Evolutionary conservation across 1,140 invertebrate species (phyloP).

Genomic region (Calycopis cecrops): DNA sequence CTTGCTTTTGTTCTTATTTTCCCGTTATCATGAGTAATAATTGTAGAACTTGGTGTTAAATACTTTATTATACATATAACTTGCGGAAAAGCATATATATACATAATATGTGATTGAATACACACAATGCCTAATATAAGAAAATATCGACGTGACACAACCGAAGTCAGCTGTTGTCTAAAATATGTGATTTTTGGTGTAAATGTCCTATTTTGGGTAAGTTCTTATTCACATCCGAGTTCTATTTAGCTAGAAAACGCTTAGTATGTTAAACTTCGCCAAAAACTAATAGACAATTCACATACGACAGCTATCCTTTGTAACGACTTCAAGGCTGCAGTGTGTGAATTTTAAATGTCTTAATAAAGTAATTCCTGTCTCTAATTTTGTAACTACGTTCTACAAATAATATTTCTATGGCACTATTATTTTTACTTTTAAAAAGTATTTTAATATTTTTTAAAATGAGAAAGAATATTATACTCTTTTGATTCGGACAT

Average conservation of each 20-base stretch:
- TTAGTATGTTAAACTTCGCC: too few relatives aligned
- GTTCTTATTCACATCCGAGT: constrained; percentile 39
- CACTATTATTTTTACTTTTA: too few relatives aligned
- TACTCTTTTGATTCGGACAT: too few relatives aligned
- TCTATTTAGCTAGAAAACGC: too few relatives aligned
- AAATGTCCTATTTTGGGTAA: constrained; percentile 98
- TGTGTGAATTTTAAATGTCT: too few relatives aligned
- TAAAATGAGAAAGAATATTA: too few relatives aligned
- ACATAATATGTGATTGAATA: constrained; percentile 21
- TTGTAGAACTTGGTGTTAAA: not conserved
- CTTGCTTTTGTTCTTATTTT: constrained; percentile 10
- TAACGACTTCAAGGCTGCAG: constrained; percentile 23
- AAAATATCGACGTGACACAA: constrained; percentile 89
- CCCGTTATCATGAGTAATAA: not conserved
- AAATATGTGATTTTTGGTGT: constrained; percentile 98
- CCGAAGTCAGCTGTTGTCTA: constrained; percentile 96
- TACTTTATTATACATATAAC: not conserved
- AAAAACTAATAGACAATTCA: too few relatives aligned
- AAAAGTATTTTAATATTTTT: too few relatives aligned
- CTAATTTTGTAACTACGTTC: too few relatives aligned
- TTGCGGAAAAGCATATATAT: not conserved
- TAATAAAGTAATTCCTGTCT: too few relatives aligned
- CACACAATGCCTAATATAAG: constrained; percentile 75
- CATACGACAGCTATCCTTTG: not conserved
- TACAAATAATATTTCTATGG: too few relatives aligned